Base-by-base conservation (phyloP, 1,140 invertebrate species). In the Proctacanthus coquilletti region DNA sequence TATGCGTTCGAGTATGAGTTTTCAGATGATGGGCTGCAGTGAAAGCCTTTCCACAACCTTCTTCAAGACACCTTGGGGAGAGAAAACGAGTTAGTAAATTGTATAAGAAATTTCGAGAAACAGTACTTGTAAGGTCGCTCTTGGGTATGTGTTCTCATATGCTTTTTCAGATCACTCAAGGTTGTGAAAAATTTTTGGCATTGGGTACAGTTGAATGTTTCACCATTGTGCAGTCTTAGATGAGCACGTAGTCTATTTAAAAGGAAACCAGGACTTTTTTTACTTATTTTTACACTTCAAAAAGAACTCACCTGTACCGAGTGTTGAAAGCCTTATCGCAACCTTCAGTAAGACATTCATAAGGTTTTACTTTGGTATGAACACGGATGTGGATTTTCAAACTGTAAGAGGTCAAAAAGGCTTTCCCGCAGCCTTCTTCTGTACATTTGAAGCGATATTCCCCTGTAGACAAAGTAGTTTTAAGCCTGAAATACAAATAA, bases 271-370 rank as follows among this genome's bases (percentile, higher is more conserved):
- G 17, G 11, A 15, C 21, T 41, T 18, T 19, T n/a, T 21, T 21
- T 9, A 30, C 4, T 3, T 25, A 11, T 11, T 21, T 15, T 4
- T 14, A 36, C 17, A 6, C 23, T 15, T 14, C 5, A 11, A 39
- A 13, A 35, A 35, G 34, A 50, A 65, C 40, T 56, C 45, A 73
- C 68, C 85, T 79, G 66, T 94, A 94, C 18, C 92, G 64, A 38
- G 89, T 96, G 60, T 89, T 95, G 63, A 94, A 95, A 34, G 87
- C 83, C 64, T 93, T 93, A 51, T 81, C 75, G 68, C 92, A 96
- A 33, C 70, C 75, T 41, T 68, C 68, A 42, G 80, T 72, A 36
- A 68, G 70, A 51, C 81, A 84, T 52, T 80, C 75, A 58, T 88
- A 93, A 9, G 84, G 84, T 70, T 89, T 92, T 34, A 91, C 77